Evolutionary conservation across 2,888 invertebrate species (phyloP).

Genomic region (Phragmatobia fuliginosa): DNA sequence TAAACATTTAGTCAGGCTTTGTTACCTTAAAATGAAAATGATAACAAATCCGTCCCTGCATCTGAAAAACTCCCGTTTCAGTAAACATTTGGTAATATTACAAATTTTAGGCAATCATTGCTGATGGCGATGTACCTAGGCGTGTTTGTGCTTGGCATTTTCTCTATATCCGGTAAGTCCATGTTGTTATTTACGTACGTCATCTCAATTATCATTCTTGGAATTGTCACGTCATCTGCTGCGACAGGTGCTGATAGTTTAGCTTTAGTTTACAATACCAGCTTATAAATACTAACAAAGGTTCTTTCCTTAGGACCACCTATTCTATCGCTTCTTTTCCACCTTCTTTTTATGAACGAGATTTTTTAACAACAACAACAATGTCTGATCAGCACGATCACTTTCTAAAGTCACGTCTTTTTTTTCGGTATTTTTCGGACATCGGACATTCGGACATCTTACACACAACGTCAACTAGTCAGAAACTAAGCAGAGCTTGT

Average conservation of each 20-base stretch:
- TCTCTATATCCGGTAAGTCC: slow-evolving; percentile 62
- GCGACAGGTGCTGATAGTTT: neutral
- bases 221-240: slow-evolving; percentile 2
- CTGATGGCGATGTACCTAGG: slow-evolving; percentile 44
- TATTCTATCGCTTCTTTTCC: neutral
- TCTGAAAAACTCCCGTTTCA: slow-evolving; percentile 37
- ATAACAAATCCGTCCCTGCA: slow-evolving; percentile 45
- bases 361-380: too few species aligned
- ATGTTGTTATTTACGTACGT: slow-evolving; percentile 19
- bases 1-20: neutral
- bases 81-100: slow-evolving; percentile 57
- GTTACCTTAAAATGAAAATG: neutral
- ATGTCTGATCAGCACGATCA: too few species aligned
- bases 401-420: too few species aligned
- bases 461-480: too few species aligned
- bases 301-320: neutral
- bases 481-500: too few species aligned
- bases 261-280: neutral
- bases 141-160: slow-evolving; percentile 46
- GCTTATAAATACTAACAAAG: neutral
- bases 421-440: too few species aligned
- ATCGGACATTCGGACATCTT: too few species aligned
- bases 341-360: neutral
- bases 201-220: slow-evolving; percentile 6
- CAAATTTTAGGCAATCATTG: slow-evolving; percentile 40